These are phyloP conservation scores for Eriosoma lanigerum DNA, from an alignment of 1,140 invertebrate species.

Conservation along the genomic window DNA sequence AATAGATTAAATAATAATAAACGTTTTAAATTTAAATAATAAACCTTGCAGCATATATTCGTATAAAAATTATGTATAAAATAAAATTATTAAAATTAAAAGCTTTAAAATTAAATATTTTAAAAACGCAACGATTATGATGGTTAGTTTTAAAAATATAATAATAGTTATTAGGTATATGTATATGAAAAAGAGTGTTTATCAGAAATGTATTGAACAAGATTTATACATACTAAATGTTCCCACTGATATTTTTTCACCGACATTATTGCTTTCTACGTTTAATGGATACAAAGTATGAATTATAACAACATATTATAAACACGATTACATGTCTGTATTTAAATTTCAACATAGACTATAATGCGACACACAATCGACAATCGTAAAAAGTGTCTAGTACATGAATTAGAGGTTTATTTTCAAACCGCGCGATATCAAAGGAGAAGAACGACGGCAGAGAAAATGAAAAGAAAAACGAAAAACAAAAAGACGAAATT, in stretches of 20 bases:
- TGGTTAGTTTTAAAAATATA: too few relatives aligned
- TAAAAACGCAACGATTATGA: too few relatives aligned
- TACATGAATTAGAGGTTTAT: constrained; percentile 30
- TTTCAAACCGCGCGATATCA: constrained; percentile 35
- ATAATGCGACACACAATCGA: neutral
- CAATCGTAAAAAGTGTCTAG: constrained; percentile 11
- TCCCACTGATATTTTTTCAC: neutral
- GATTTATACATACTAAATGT: too few relatives aligned
- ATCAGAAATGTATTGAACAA: neutral
- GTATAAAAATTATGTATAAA: too few relatives aligned
- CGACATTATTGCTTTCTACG: neutral
- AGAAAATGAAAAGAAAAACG: constrained; percentile 2
- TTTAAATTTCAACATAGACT: too few relatives aligned
- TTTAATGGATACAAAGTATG: neutral
- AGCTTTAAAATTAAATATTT: too few relatives aligned
- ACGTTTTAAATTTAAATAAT: too few relatives aligned
- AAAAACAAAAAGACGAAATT: constrained; percentile 9
- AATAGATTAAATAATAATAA: too few relatives aligned
- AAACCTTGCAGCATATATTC: too few relatives aligned
- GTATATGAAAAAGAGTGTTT: too few relatives aligned
- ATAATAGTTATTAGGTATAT: too few relatives aligned
- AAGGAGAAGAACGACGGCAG: neutral
- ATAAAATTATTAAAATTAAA: too few relatives aligned
- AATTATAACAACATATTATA: neutral
- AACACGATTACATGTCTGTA: neutral